Base-by-base conservation (phyloP, 1,140 invertebrate genomes). In the Carcinoscorpius rotundicauda region DNA sequence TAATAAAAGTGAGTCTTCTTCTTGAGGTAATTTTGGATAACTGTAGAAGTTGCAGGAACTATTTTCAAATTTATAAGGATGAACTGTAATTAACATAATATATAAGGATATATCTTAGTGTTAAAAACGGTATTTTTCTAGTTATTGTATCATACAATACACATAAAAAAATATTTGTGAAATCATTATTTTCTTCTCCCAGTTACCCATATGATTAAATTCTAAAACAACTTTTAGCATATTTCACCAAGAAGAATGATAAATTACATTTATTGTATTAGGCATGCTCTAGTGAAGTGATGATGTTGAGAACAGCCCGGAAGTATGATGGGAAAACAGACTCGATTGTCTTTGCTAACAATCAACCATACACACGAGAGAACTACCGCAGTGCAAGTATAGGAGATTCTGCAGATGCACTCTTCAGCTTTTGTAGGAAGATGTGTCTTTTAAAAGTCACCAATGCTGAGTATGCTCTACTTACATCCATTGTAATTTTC, bases 401-500 rank as follows among this genome's bases (percentile, higher is more conserved):
- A 83, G 87, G 88, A 55, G 89, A 94, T 65, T 89, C 89, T 64
- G 90, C 93, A 66, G 91, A 94, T 73, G 88, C 91, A 77, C 82
- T 95, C 70, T 81, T 96, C 73, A 87, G 90, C 77, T 97, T 98
- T 77, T 97, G 94, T 79, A 82, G 91, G 72, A 87, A 88, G 57
- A 80, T 84, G 77, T 79, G 74, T 55, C 61, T 75, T 6, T 75
- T 82, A 68, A 76, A 79, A 61, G 90, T 97, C 66, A 95, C 98
- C 77, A 98, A 97, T 79, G 91, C 95, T 11, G 95, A 98, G 75
- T 98, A 97, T 75, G 92, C 93, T 51, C 83, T 98, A 69, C 84
- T 99, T 69, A 97, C 93, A 58, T 93, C 94, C 74, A 93, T 98
- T 73, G 91, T 95, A 71, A 95, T 98, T 74, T 98, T 98, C 81